phyloP scores from a whole-genome alignment of 2,797 vertebrate genomes.

The Anas acuta region DNA sequence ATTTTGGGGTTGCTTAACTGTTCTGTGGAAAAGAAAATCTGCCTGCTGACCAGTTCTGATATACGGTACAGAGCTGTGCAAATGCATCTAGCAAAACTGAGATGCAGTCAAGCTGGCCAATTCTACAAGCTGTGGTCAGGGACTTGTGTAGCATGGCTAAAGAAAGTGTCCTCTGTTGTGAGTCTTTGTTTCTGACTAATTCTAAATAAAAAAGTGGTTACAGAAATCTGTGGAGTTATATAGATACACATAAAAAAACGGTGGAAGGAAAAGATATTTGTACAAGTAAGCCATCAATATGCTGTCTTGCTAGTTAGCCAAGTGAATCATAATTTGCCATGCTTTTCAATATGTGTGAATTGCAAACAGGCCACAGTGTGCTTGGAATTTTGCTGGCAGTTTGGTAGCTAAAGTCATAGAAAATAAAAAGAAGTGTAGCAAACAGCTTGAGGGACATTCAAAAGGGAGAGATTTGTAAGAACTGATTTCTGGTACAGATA shows the following conservation, averaged over 20 bases:
- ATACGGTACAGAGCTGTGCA: not conserved
- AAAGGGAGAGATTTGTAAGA: conserved; percentile 42
- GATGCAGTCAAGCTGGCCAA: not conserved
- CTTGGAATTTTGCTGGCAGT: not conserved
- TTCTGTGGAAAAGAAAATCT: not conserved
- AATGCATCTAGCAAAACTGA: not conserved
- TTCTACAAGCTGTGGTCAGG: not conserved
- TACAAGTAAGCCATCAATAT: not conserved
- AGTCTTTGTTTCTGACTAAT: not conserved
- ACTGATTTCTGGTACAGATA: conserved; percentile 51
- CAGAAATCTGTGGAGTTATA: not conserved
- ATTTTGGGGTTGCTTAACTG: not conserved
- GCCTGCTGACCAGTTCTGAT: not conserved
- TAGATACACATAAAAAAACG: not conserved
- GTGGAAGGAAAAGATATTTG: not conserved
- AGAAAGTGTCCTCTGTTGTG: not conserved
- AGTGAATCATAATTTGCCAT: not conserved
- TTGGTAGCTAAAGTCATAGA: not conserved
- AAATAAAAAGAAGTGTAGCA: conserved; percentile 3
- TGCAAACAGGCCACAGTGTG: not conserved
- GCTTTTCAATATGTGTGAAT: not conserved
- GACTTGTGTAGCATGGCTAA: not conserved
- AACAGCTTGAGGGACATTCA: conserved; percentile 25
- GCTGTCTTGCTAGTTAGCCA: not conserved
- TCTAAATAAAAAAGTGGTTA: not conserved